phyloP scores from a whole-genome alignment of 2,797 vertebrate genomes.

The Distichodus sexfasciatus region DNA sequence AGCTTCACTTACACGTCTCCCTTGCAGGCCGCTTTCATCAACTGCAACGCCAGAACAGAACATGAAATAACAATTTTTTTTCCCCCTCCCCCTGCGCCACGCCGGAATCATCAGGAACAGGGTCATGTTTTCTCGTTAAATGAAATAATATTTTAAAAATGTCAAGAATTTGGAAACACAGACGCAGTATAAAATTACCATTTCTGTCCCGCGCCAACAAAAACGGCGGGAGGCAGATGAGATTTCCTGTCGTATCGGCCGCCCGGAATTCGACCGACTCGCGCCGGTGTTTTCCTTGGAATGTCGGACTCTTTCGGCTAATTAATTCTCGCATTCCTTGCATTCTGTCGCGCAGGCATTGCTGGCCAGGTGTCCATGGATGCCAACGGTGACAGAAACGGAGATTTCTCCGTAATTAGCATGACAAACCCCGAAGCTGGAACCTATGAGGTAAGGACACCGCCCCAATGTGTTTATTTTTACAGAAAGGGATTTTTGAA shows the following conservation, averaged over 20 bases:
- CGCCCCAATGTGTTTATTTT: slow-evolving; percentile 9
- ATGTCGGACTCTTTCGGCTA: slow-evolving; percentile 59
- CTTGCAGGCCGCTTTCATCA: slow-evolving; percentile 26
- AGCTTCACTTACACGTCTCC: slow-evolving; percentile 46
- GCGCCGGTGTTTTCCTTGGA: slow-evolving; percentile 75
- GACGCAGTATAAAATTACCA: slow-evolving; percentile 78
- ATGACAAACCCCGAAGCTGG: slow-evolving; percentile 88
- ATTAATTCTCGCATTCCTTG: slow-evolving; percentile 70
- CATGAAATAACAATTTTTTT: slow-evolving; percentile 56
- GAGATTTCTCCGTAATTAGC: slow-evolving; percentile 94
- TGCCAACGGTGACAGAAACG: slow-evolving; percentile 87
- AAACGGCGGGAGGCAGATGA: slow-evolving; percentile 75
- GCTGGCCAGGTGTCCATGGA: slow-evolving; percentile 95
- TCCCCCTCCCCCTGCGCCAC: no score
- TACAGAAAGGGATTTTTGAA: no score
- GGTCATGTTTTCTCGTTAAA: slow-evolving; percentile 73
- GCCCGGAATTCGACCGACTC: slow-evolving; percentile 70
- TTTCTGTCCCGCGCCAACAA: slow-evolving; percentile 78
- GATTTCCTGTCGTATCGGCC: slow-evolving; percentile 77
- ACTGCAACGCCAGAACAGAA: slow-evolving; percentile 46
- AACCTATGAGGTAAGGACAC: slow-evolving; percentile 86
- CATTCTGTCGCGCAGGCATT: slow-evolving; percentile 81
- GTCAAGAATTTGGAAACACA: slow-evolving; percentile 83
- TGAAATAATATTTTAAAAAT: slow-evolving; percentile 77
- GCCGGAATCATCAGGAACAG: slow-evolving; percentile 59